Base-by-base conservation (phyloP, 2,113 vertebrate species). In the Pachycephala philippinensis region DNA sequence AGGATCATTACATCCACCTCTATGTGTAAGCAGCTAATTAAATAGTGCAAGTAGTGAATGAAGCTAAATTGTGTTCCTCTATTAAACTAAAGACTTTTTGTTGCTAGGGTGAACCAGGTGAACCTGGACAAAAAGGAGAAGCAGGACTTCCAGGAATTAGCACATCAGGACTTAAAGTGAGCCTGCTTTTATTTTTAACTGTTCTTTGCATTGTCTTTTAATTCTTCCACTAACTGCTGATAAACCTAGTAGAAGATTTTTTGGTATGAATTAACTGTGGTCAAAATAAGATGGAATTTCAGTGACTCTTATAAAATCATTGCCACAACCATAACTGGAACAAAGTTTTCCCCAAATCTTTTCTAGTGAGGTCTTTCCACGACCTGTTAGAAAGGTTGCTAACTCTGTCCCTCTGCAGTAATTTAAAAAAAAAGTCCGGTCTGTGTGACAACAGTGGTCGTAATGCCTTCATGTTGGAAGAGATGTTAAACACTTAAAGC, bases 91-190 rank as follows among this genome's bases (percentile, higher is more conserved):
- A 89, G 33, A 14, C 49, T 23, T 95, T 78, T 91, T 72, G 20
- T 95, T 87, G 18, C 47, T 69, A 98, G 97, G 97, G 98, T 90
- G 94, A 98, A 74, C 70, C 70, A 61, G 98, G 97, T 53, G 86
- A 86, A 37, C 56, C n/a, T 31, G 98, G 98, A 78, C 89, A 89
- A 60, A 89, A 96, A 79, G 98, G 97, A 44, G 97, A 97, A 72
- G 53, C 89, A 79, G 98, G 96, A 90, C 78, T 91, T 70, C 91
- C 97, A 57, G 98, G 98, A 86, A 47, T 87, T 42, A 98, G 97
- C 15, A 59, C 97, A 31, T 57, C 85, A 80, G 99, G 98, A 65
- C 96, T 94, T 28, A 99, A 98, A 98, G 99, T 99, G 94, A 97
- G 88, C 53, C 49, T 28, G 11, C 33, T 81, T 78, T 79, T 77